Evolutionary conservation across 2,113 vertebrate genomes (phyloP), one percentile per base, ranked within the genome.

Genomic region (Camelus bactrianus): DNA sequence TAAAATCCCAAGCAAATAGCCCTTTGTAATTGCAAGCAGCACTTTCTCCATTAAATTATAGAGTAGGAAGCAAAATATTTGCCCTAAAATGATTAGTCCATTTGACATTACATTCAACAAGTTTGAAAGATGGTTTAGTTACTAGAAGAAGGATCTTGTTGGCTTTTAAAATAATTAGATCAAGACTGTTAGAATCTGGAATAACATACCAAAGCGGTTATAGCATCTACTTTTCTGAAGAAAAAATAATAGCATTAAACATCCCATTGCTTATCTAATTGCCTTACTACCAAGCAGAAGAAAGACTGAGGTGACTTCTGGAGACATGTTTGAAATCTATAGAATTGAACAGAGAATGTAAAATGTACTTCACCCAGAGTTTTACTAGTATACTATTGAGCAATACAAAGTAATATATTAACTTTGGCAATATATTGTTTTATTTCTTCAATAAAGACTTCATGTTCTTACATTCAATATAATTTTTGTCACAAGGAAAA

Each of bases 381-480:
- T 90, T 91, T 62, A 91, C 54, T 60, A 64, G 84, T 50, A 62
- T 50, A 32, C 8, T 8, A 30, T 22, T 76, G 82, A 77, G 42
- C 79, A 94, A 77, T 60, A 48, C 52, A 48, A 88, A 89, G 4
- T 91, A 72, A 93, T 62, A 14, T 62, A 87, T 72, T 89, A 86
- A 82, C 30, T 84, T 50, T 70, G 56, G 26, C 38, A 94, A 50
- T 79, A 48, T 22, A 32, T 48, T 87, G 42, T 58, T 94, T 89
- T 93, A 46, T 32, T 89, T 96, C 24, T 56, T 93, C 96, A 22
- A 64, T 60, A 73, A 79, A 88, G 15, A 83, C 20, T 56, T 56
- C 16, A 48, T 73, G 42, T 46, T 58, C 91, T 87, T 69, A 65
- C 15, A 24, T 56, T 90, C 58, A 69, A 42, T 70, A 69, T 6